Percentiles rank a stretch among this genome's conserved stretches.
Evolutionary conservation across 2,888 invertebrate species (phyloP).

Genomic region (Cataglyphis altisquamis): DNA sequence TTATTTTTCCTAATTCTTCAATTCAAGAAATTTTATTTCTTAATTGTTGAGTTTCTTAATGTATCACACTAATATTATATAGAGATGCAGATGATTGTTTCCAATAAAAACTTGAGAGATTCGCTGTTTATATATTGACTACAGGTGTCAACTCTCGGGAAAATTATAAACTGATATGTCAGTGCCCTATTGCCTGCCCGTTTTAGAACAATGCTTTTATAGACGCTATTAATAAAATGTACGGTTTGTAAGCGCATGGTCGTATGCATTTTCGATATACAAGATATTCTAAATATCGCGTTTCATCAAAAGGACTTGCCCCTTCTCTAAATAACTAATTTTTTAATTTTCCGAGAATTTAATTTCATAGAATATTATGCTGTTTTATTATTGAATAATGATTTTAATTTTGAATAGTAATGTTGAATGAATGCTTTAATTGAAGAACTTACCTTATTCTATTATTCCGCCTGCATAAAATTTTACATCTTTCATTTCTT

Average conservation of each 20-base stretch:
- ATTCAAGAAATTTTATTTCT: neutral
- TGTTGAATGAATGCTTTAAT: neutral
- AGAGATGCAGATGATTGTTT: neutral
- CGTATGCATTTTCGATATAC: neutral
- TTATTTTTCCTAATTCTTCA: neutral
- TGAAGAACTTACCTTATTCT: neutral
- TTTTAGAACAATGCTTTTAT: conserved; percentile 17
- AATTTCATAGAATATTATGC: neutral
- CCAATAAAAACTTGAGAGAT: neutral
- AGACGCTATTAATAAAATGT: conserved; percentile 23
- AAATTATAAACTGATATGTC: conserved; percentile 1
- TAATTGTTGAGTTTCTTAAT: neutral
- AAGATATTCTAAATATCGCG: neutral
- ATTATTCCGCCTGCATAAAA: conserved; percentile 2
- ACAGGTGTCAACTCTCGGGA: neutral
- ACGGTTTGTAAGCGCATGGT: neutral
- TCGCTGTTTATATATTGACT: neutral
- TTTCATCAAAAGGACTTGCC: neutral
- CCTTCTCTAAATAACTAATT: neutral
- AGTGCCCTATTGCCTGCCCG: neutral
- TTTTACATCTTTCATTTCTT: conserved; percentile 87
- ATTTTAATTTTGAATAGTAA: neutral
- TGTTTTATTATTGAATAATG: neutral
- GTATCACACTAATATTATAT: neutral
- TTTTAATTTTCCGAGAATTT: conserved; percentile 2